These are phyloP conservation scores for Physocephala rufipes DNA, from an alignment of 2,888 invertebrate species.

Conservation along the genomic window DNA sequence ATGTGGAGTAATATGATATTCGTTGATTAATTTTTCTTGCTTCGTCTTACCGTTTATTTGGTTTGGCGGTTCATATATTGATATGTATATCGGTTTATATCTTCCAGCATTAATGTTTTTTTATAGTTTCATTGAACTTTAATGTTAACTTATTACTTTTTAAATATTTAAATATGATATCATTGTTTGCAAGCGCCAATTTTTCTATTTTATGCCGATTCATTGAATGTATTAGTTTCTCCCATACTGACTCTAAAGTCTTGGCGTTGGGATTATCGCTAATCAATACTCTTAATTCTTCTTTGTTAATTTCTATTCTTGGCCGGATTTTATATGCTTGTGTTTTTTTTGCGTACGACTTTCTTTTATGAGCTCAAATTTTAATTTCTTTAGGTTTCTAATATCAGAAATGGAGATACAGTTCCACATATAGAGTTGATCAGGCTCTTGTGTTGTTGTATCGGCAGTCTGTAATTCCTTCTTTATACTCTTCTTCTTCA, in stretches of 20 bases:
- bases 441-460: background rate
- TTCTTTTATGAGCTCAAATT: slow-evolving; percentile 4
- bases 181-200: background rate
- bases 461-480: background rate
- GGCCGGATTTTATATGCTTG: background rate
- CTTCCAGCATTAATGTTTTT: no score
- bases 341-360: background rate
- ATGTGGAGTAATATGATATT: background rate
- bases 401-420: background rate
- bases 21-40: background rate
- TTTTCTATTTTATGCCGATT: background rate
- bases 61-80: background rate
- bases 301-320: background rate
- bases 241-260: background rate
- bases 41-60: background rate
- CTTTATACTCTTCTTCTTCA: background rate
- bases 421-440: background rate
- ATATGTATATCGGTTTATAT: background rate
- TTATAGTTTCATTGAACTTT: no score
- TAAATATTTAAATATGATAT: no score
- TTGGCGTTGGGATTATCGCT: background rate
- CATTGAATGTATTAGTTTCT: background rate
- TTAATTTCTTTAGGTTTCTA: background rate
- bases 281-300: background rate
- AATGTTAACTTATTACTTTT: no score